phyloP scores from a whole-genome alignment of 2,797 vertebrate species.

The Sphenodon punctatus region DNA sequence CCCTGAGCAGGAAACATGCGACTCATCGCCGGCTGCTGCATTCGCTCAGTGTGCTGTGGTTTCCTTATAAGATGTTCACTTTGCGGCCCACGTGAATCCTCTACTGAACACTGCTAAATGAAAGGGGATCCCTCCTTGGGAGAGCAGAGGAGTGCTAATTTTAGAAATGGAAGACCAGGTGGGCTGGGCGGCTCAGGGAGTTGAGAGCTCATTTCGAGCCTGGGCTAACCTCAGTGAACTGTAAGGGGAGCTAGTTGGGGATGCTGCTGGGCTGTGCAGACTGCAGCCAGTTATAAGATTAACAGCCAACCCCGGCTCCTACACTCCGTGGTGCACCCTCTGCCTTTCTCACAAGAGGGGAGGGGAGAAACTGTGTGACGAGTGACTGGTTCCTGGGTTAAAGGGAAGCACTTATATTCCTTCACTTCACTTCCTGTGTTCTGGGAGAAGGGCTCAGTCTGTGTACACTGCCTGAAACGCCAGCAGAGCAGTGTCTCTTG shows the following conservation, averaged over 20 bases:
- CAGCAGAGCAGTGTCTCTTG: too few relatives aligned
- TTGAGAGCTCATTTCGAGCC: background rate
- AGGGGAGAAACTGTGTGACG: too few relatives aligned
- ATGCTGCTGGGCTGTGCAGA: background rate
- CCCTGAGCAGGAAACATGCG: background rate
- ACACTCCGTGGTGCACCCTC: too few relatives aligned
- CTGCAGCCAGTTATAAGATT: background rate
- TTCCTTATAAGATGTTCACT: background rate
- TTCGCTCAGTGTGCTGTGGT: background rate
- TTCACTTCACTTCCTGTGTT: too few relatives aligned
- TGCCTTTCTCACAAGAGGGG: background rate
- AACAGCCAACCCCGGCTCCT: background rate
- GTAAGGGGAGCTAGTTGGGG: background rate
- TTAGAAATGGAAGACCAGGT: background rate
- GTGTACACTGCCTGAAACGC: too few relatives aligned
- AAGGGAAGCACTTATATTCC: too few relatives aligned
- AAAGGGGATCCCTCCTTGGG: background rate
- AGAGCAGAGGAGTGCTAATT: background rate
- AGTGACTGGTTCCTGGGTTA: too few relatives aligned
- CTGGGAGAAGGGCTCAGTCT: too few relatives aligned
- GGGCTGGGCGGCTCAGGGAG: background rate
- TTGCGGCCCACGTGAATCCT: background rate
- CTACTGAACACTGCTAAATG: background rate
- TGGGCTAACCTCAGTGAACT: too few relatives aligned
- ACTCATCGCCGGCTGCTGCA: background rate